These are phyloP conservation scores for Mantis religiosa DNA, from an alignment of 2,888 invertebrate genomes.

Conservation along the genomic window DNA sequence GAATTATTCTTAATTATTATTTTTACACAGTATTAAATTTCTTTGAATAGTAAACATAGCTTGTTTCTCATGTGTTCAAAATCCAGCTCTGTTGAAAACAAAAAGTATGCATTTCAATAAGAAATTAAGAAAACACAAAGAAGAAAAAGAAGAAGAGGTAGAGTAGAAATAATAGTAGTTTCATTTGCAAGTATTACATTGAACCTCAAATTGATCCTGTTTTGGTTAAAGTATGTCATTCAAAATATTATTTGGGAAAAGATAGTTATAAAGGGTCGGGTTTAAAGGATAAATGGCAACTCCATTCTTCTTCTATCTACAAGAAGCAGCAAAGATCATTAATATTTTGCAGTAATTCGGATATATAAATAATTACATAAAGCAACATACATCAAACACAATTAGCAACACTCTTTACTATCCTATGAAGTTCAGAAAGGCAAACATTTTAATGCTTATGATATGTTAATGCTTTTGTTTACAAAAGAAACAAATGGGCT, in stretches of 20 bases:
- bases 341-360: background rate
- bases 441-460: background rate
- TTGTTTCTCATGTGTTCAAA: no score
- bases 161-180: no score
- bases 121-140: background rate
- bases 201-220: background rate
- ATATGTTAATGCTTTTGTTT: background rate
- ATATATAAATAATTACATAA: background rate
- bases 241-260: background rate
- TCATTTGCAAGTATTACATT: background rate
- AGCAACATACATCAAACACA: background rate
- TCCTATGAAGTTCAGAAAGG: background rate
- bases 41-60: no score
- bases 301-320: constrained; percentile 11
- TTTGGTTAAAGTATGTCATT: background rate
- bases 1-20: no score
- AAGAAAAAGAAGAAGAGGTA: background rate
- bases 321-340: background rate
- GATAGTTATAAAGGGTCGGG: background rate
- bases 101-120: background rate
- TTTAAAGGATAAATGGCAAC: background rate
- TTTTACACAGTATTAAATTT: no score
- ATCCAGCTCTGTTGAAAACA: no score
- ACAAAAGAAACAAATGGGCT: background rate
- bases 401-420: constrained; percentile 1